phyloP scores from a whole-genome alignment of 2,113 vertebrate genomes.

The Trichechus manatus region DNA sequence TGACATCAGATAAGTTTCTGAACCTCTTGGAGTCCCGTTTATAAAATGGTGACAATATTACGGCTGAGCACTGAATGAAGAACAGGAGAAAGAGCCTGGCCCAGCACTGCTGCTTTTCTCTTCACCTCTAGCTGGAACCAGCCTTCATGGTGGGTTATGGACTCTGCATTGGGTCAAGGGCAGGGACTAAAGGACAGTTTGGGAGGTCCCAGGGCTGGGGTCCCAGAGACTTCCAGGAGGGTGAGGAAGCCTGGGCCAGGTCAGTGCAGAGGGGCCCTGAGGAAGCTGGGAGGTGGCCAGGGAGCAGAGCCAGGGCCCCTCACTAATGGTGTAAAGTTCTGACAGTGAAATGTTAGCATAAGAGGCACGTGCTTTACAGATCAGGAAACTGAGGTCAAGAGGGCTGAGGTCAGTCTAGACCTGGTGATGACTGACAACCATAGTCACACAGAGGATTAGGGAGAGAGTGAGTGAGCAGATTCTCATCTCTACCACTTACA shows the following conservation, averaged over 20 bases:
- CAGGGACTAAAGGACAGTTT: neutral
- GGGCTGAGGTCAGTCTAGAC: neutral
- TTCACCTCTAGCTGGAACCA: neutral
- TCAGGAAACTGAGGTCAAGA: too few relatives aligned
- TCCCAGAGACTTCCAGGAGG: neutral
- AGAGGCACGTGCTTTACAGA: neutral
- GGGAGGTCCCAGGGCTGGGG: too few relatives aligned
- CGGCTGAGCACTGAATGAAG: neutral
- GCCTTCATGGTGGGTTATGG: neutral
- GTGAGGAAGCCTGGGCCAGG: neutral
- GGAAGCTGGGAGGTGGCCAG: too few relatives aligned
- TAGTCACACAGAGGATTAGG: neutral
- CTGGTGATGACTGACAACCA: neutral
- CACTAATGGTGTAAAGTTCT: neutral
- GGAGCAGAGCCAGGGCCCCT: neutral
- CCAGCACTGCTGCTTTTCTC: neutral
- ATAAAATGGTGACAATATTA: neutral
- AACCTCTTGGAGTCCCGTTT: neutral
- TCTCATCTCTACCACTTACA: too few relatives aligned
- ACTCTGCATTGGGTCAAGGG: neutral
- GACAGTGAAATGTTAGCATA: neutral
- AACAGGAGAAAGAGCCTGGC: neutral
- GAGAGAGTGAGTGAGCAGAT: too few relatives aligned
- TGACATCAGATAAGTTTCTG: neutral
- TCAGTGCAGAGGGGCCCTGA: neutral